Conservation (phyloP, 2,113 vertebrate genomes). For the Antechinus flavipes region DNA sequence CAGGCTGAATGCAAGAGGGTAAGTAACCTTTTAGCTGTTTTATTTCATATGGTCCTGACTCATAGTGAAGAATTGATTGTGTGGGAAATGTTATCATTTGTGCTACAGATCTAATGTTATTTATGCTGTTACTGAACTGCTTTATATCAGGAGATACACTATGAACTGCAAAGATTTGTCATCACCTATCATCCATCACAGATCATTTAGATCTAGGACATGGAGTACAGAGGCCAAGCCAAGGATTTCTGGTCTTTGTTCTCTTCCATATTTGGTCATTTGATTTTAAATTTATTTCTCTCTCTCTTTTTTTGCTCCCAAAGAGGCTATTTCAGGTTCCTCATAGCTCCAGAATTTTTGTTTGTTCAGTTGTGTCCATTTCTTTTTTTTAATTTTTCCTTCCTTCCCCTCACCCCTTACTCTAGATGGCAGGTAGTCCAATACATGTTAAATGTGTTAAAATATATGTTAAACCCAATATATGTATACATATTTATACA, state of each 20-base stretch:
- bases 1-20: too few species aligned
- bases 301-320: too few species aligned
- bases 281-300: not conserved
- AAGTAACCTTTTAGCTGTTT: not conserved
- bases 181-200: not conserved
- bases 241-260: not conserved
- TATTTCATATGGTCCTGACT: not conserved
- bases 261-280: not conserved
- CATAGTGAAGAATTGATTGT: not conserved
- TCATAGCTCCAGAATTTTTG: not conserved
- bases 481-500: too few species aligned
- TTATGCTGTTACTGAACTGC: not conserved
- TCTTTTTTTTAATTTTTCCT: too few species aligned
- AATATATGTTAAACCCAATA: too few species aligned
- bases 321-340: too few species aligned
- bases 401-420: too few species aligned
- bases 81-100: not conserved
- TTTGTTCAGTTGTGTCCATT: not conserved
- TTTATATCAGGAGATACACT: not conserved
- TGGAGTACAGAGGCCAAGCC: not conserved
- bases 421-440: too few species aligned
- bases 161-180: not conserved
- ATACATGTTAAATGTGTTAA: too few species aligned
- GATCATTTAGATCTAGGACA: not conserved
- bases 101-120: not conserved